Conservation (phyloP, 2,888 invertebrate genomes). For the Conomelus anceps region DNA sequence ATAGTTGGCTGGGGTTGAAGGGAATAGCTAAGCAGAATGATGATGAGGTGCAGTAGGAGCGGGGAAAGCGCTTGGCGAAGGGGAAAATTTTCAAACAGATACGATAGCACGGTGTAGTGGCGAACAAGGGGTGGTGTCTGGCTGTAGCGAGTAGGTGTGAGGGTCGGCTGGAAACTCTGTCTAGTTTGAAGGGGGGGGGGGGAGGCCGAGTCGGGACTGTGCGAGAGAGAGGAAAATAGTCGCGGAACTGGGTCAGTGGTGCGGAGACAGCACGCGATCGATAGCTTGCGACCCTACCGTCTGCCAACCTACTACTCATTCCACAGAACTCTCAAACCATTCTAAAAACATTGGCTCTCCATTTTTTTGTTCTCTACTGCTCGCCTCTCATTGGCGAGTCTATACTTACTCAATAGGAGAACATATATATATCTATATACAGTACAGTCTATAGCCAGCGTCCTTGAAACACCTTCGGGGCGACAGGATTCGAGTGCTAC, state of each 20-base stretch:
- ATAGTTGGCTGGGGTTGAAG: not conserved
- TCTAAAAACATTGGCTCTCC: not conserved
- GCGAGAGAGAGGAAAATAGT: not conserved
- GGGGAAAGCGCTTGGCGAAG: not conserved
- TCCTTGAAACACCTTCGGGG: not conserved
- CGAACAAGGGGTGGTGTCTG: not conserved
- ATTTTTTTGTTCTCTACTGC: not conserved
- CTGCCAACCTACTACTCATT: not conserved
- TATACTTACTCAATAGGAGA: not conserved
- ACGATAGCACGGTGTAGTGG: not conserved
- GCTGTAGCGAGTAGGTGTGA: no score
- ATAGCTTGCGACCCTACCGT: not conserved
- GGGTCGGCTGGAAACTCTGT: no score
- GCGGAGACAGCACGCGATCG: not conserved
- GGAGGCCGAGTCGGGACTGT: not conserved
- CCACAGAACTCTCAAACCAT: not conserved
- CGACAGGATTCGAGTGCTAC: not conserved
- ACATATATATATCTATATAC: not conserved
- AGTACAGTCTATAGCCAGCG: no score
- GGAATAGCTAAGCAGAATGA: not conserved
- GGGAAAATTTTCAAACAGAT: not conserved
- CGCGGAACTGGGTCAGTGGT: not conserved
- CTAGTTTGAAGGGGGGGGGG: not conserved
- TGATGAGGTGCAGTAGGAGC: not conserved
- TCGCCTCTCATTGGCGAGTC: not conserved